These are phyloP conservation scores for Piscicola geometra DNA, from an alignment of 2,888 invertebrate species.

Conservation along the genomic window DNA sequence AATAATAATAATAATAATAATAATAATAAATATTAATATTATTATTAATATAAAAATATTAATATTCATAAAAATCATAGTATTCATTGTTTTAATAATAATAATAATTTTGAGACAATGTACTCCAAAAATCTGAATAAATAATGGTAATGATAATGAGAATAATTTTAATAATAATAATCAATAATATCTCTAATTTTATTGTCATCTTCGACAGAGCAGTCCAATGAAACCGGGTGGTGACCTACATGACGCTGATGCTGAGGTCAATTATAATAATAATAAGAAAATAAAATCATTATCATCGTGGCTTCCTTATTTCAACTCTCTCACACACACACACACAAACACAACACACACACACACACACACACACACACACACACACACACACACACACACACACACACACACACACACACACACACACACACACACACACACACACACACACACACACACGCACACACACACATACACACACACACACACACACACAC, in stretches of 20 bases:
- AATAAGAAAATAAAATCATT: no score
- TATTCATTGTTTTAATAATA: slow-evolving; percentile 28
- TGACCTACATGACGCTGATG: slow-evolving; percentile 11
- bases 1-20: slow-evolving; percentile 23
- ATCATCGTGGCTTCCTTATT: no score
- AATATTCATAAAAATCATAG: slow-evolving; percentile 14
- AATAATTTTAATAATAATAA: slow-evolving; percentile 25
- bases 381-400: no score
- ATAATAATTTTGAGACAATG: not conserved
- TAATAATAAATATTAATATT: slow-evolving; percentile 4
- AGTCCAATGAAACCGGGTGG: not conserved
- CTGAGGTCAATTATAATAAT: not conserved
- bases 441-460: no score
- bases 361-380: slow-evolving; percentile 5
- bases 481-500: no score
- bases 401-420: no score
- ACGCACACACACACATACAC: no score
- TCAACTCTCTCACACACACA: no score
- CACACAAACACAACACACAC: no score
- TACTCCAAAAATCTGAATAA: no score
- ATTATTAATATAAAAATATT: slow-evolving; percentile 25
- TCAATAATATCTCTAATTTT: slow-evolving; percentile 2
- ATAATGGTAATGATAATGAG: no score
- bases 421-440: no score
- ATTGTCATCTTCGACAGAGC: not conserved